Evolutionary conservation across 2,888 invertebrate species (phyloP), one percentile per base, ranked within the genome.

Genomic region (Suillia variegata): DNA sequence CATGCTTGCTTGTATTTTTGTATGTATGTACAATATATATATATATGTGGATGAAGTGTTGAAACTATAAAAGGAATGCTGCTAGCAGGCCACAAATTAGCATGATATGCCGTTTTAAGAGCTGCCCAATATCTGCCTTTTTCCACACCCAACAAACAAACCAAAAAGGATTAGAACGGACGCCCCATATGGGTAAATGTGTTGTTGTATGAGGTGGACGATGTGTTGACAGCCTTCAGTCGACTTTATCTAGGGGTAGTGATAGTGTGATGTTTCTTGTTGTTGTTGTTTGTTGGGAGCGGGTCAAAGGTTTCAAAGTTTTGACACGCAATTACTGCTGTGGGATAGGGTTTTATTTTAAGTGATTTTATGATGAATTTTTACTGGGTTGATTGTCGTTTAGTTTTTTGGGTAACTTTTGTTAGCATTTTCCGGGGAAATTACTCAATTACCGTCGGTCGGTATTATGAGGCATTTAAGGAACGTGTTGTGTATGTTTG

Each of bases 331-430:
- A 76, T 74, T 75, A 74, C 75, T 72, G 70, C 64, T 34, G 15
- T 26, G 33, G 54, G 22, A 12, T 18, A 49, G 54, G 45, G 45
- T 74, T 69, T 71, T 73, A 70, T 72, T 76, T 73, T 72, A 78
- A 77, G 78, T 77, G 77, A 77, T 77, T 77, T 77, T 76, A 73
- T 77, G 78, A 78, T 78, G 78, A 75, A 78, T 77, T 78, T 74
- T 64, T 71, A 72, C 71, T 15, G 17, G 34, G 24, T 47, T 13
- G 18, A 47, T 47, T 54, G 31, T 24, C 42, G 47, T 18, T 49
- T 31, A 21, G 34, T 58, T 54, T 53, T 13, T n/a, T 8, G 38
- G 45, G 13, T 4, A 45, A 45, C 38, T 38, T 38, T 47, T 48
- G 48, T 54, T 42, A 13, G 22, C 21, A 45, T 55, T 55, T 47